phyloP scores from a whole-genome alignment of 2,888 invertebrate species.

The Scaptodrosophila latifasciaeformis region DNA sequence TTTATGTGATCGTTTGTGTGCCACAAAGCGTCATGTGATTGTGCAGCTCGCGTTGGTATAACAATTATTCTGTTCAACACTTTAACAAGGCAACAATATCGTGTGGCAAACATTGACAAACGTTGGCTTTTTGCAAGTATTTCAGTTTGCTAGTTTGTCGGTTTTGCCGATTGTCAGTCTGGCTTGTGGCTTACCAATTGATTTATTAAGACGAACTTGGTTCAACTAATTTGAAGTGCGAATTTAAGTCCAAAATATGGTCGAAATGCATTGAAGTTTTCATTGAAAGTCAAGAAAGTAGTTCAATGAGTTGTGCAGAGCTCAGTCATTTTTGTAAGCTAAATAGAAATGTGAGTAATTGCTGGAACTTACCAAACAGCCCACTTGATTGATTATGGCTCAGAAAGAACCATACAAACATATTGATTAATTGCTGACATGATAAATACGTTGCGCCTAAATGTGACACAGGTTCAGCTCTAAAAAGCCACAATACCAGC shows the following conservation, averaged over 20 bases:
- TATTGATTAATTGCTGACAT: constrained; percentile 66
- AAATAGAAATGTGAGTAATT: too few relatives aligned
- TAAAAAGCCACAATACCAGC: constrained; percentile 7
- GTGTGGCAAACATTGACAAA: constrained; percentile 30
- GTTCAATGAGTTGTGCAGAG: too few relatives aligned
- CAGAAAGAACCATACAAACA: too few relatives aligned
- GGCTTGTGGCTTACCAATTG: constrained; percentile 7
- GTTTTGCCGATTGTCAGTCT: too few relatives aligned
- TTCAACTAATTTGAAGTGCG: neutral
- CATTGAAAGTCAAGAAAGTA: too few relatives aligned
- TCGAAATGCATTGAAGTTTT: constrained; percentile 15
- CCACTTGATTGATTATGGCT: too few relatives aligned
- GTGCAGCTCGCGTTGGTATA: constrained; percentile 35
- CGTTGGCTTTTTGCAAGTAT: constrained; percentile 11
- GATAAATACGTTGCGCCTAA: constrained; percentile 63
- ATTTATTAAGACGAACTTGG: constrained; percentile 17
- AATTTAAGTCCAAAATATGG: constrained; percentile 17
- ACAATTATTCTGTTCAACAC: constrained; percentile 43
- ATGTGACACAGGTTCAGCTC: constrained; percentile 53
- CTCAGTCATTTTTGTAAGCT: too few relatives aligned
- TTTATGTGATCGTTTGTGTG: constrained; percentile 49
- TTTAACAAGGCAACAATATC: constrained; percentile 31
- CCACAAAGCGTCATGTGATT: constrained; percentile 27
- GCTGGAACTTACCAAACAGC: too few relatives aligned
- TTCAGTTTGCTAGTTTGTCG: neutral